Percentiles rank a stretch among this genome's conserved stretches.
Conservation (phyloP, 2,888 invertebrate genomes). For the Chrysolina americana region DNA sequence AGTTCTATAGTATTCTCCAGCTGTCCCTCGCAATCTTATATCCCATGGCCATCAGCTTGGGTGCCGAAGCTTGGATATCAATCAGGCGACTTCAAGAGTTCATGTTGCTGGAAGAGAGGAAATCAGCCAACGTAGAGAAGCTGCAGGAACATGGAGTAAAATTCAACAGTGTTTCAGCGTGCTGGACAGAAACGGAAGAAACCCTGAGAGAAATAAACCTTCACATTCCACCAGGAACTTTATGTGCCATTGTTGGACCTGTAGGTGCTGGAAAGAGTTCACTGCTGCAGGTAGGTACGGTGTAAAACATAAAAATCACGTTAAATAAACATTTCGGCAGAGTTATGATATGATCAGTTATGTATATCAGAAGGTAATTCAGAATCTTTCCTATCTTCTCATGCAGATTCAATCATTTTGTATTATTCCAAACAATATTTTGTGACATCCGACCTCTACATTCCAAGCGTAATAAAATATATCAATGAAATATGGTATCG, state of each 20-base stretch:
- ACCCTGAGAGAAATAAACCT: constrained; percentile 66
- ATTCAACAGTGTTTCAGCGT: constrained; percentile 58
- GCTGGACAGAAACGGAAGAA: constrained; percentile 57
- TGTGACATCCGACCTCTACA: too few relatives aligned
- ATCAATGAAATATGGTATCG: too few relatives aligned
- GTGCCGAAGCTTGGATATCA: constrained; percentile 75
- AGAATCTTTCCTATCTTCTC: too few relatives aligned
- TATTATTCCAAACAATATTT: too few relatives aligned
- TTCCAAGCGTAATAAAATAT: too few relatives aligned
- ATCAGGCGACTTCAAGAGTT: constrained; percentile 73
- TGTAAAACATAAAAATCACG: neutral
- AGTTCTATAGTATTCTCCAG: constrained; percentile 70
- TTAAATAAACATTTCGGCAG: too few relatives aligned
- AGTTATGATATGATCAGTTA: too few relatives aligned
- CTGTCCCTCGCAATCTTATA: constrained; percentile 75
- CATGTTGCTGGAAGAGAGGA: constrained; percentile 73
- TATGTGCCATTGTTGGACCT: constrained; percentile 86
- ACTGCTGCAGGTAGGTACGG: constrained; percentile 66
- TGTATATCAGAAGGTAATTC: too few relatives aligned
- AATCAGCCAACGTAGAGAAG: constrained; percentile 55
- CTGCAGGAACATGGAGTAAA: constrained; percentile 49
- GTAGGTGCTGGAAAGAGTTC: constrained; percentile 88
- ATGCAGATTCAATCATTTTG: too few relatives aligned
- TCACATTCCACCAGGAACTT: constrained; percentile 70
- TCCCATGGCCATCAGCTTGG: constrained; percentile 73